Evolutionary conservation across 2,113 vertebrate genomes (phyloP).

Genomic region (Cheirogaleus medius): DNA sequence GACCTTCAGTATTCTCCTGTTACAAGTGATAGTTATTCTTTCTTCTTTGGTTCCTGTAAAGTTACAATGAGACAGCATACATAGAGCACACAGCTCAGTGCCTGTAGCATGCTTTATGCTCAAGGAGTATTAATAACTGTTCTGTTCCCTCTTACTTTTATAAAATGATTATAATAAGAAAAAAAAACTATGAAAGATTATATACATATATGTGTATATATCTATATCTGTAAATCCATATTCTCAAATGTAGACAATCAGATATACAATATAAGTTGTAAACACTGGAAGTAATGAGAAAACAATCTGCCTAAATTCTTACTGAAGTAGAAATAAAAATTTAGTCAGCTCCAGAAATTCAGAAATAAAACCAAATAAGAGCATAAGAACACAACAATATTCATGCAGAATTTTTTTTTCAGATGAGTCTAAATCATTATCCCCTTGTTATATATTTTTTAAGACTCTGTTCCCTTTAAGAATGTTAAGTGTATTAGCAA

Average conservation of each 20-base stretch:
- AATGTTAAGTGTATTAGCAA: neutral
- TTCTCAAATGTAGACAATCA: neutral
- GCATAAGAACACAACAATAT: neutral
- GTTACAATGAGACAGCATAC: neutral
- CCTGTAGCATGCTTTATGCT: neutral
- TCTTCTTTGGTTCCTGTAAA: neutral
- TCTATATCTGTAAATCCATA: neutral
- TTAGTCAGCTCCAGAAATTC: slow-evolving; percentile 30
- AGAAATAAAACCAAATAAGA: neutral
- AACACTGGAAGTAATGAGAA: slow-evolving; percentile 33
- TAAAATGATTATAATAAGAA: neutral
- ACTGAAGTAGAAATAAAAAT: slow-evolving; percentile 42
- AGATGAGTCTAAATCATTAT: neutral
- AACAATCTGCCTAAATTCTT: slow-evolving; percentile 36
- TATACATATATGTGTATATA: neutral
- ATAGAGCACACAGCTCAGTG: neutral
- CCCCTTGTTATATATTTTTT: neutral
- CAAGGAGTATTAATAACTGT: neutral
- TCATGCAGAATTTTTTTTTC: neutral
- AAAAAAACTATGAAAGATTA: neutral
- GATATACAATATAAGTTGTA: neutral
- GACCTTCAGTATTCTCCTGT: neutral
- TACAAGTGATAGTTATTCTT: neutral
- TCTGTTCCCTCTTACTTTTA: neutral
- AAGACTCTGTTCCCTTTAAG: neutral